Evolutionary conservation across 2,797 vertebrate genomes (phyloP).

Genomic region (Falco cherrug): DNA sequence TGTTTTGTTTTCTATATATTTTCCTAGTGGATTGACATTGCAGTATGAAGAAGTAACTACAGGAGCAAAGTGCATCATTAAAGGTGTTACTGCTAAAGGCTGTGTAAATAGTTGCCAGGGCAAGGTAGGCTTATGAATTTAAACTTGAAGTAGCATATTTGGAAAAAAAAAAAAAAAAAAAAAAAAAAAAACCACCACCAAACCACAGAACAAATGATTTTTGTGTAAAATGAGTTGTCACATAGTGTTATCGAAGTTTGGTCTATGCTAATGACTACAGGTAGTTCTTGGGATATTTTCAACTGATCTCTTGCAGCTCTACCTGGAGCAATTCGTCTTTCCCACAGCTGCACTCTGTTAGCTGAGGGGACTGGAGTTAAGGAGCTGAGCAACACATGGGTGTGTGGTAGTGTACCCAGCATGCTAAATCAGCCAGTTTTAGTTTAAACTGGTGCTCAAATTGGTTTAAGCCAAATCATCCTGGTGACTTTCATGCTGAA

Average conservation of each 20-base stretch:
- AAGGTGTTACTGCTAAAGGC: slow-evolving; percentile 82
- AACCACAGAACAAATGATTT: not conserved
- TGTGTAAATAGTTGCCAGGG: slow-evolving; percentile 78
- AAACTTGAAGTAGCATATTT: not conserved
- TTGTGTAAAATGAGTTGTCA: not conserved
- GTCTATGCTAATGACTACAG: not conserved
- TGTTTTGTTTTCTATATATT: not conserved
- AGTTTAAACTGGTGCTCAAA: not conserved
- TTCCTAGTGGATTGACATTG: slow-evolving; percentile 82
- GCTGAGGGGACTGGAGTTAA: not conserved
- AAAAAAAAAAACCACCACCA: not conserved
- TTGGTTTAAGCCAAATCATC: not conserved
- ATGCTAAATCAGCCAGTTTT: not conserved
- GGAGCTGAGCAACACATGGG: not conserved
- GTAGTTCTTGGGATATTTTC: not conserved
- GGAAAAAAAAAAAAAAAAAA: not conserved
- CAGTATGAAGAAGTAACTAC: slow-evolving; percentile 73
- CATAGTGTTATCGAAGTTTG: not conserved
- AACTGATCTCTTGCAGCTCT: not conserved
- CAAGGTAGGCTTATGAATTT: slow-evolving; percentile 78
- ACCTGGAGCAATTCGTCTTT: not conserved
- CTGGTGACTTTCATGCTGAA: not conserved
- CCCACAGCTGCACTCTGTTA: not conserved
- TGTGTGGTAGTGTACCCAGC: not conserved
- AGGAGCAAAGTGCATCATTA: slow-evolving; percentile 77